Evolutionary conservation across 2,113 vertebrate genomes (phyloP), one percentile per base, ranked within the genome.

Genomic region (Festucalex cinctus): DNA sequence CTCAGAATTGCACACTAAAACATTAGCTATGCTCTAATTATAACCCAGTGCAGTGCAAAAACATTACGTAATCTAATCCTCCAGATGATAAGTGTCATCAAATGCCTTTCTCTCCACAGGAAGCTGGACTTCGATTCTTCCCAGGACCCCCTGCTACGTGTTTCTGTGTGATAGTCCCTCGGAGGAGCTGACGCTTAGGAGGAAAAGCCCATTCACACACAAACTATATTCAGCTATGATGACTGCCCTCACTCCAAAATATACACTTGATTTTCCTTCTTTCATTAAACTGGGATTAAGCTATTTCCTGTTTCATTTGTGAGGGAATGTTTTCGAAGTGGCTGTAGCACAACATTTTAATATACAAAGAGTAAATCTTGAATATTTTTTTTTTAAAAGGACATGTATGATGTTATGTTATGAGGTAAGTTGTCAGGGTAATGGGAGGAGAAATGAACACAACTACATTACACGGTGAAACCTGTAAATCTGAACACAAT

Each of bases 141-240:
- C 32, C 32, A 39, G 68, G 43, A 6, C 13, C 69, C 57, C 73
- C 48, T 37, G 72, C 64, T 74, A 13, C 74, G 77, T 68, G 64
- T 32, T 68, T 73, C 71, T 66, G 17, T 1, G 61, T 68, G 68
- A 69, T 71, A 70, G 54, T 66, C 43, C 1, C n/a, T 64, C 70
- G 64, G 59, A 62, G 61, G 54, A 44, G 26, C 53, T 26, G 64
- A 62, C 63, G 67, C 62, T 65, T 60, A 0, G 59, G 49, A 80
- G 49, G 66, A 75, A 79, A 6, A 32, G 57, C 35, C 69, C 64
- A 66, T 71, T 76, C 66, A 76, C 16, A 61, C 48, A 63, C 60
- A 65, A 49, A 80, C 59, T 58, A 57, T 43, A 43, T 67, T 35
- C 79, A 69, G 20, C 65, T 67, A 63, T 16, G 51, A 54, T 54